phyloP scores from a whole-genome alignment of 2,888 invertebrate species.

The Cecidostiba fungosa region DNA sequence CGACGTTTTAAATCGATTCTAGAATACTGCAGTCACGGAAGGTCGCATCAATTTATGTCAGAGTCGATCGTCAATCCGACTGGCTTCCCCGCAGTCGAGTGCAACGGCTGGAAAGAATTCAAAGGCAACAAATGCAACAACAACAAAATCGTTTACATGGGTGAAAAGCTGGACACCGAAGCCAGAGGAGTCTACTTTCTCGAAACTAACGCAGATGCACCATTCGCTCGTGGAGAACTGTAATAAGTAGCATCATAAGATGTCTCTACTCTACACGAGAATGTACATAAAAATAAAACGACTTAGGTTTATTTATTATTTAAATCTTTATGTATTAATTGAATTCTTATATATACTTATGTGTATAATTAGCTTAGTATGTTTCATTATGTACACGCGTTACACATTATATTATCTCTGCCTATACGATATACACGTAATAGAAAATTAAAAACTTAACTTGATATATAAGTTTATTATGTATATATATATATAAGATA shows the following conservation, averaged over 20 bases:
- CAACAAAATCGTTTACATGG: conserved; percentile 81
- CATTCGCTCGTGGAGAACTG: conserved; percentile 81
- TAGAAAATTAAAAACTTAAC: conserved; percentile 58
- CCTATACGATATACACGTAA: neutral
- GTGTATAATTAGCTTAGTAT: conserved; percentile 18
- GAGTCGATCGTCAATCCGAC: conserved; percentile 84
- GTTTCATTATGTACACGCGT: conserved; percentile 32
- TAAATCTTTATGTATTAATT: conserved; percentile 36
- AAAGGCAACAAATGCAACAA: conserved; percentile 78
- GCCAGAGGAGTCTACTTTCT: conserved; percentile 84
- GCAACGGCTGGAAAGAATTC: conserved; percentile 82
- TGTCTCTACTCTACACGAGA: neutral
- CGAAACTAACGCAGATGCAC: conserved; percentile 82
- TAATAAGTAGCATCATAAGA: neutral
- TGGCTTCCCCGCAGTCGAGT: conserved; percentile 83
- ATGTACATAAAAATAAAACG: conserved; percentile 12
- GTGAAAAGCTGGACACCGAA: conserved; percentile 79
- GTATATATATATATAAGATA: neutral
- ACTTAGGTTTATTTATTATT: conserved; percentile 7
- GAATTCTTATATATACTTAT: neutral
- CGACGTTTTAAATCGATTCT: conserved; percentile 64
- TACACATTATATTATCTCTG: neutral
- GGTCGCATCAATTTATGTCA: conserved; percentile 84
- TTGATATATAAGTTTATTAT: conserved; percentile 13
- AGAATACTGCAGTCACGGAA: conserved; percentile 87